Base-by-base conservation (phyloP, 2,797 vertebrate species). In the Petrocephalus schoutedeni region DNA sequence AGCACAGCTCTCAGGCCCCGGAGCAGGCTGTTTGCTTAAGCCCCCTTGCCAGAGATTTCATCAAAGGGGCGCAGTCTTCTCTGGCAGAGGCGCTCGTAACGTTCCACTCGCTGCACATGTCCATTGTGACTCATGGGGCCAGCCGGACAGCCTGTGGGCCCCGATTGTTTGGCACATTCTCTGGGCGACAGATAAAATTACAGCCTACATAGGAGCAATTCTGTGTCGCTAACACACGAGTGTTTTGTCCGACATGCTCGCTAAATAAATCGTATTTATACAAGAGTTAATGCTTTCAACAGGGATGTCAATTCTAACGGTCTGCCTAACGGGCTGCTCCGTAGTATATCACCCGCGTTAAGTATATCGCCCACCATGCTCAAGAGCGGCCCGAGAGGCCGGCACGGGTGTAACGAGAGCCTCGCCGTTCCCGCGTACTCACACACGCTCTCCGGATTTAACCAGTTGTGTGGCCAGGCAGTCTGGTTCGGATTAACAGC, bases 31-130 rank as follows among this genome's bases (percentile, higher is more conserved):
- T 93, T 92, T 93, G 91, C 87, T 87, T 87, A 90, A 89, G 89
- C 59, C 58, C 77, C 59, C 83, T 87, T 91, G 91, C 90, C 91
- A 92, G 89, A 64, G 89, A 92, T 90, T 91, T 91, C 92, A 92
- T 90, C 90, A 89, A 90, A 87, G 80, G 87, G 88, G 89, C 90
- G 89, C 90, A 91, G 89, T 89, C 54, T 5, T 83, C 80, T 36
- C 45, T 87, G 45, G 87, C 53, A 80, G 64, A 58, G 57, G 56
- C 23, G 41, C 87, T 67, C 71, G n/a, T 23, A 53, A 54, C 59
- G 74, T 64, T 87, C 85, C 74, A 88, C 80, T 88, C 57, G 0
- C 4, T 67, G 88, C 51, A 64, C 21, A 74, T 82, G 87, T 4
- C 19, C 71, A 83, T 83, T 86, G 58, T n/a, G 58, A 41, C 84